Evolutionary conservation across 2,888 invertebrate genomes (phyloP).

Genomic region (Drosophila silvestris): DNA sequence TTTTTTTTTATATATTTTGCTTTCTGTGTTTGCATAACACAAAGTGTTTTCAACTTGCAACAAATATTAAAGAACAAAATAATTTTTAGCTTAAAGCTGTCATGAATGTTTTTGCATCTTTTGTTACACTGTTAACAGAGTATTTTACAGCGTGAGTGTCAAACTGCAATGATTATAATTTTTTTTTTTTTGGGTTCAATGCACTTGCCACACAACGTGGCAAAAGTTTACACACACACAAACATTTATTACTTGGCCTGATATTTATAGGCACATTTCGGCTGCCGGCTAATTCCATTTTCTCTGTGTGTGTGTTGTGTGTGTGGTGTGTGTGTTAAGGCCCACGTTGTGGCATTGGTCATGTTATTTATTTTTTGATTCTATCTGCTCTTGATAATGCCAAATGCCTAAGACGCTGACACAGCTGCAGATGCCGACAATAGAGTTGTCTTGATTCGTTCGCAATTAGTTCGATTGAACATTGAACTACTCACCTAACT

Average conservation of each 20-base stretch:
- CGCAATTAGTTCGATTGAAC: not conserved
- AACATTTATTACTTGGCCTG: slow-evolving; percentile 29
- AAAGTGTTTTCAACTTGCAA: not conserved
- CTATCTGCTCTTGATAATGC: slow-evolving; percentile 68
- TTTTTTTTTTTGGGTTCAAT: slow-evolving; percentile 61
- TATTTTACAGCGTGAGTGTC: not conserved
- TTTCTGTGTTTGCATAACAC: not conserved
- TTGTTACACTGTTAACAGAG: not conserved
- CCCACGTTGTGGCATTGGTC: slow-evolving; percentile 67
- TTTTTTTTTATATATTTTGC: not conserved
- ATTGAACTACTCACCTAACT: not conserved
- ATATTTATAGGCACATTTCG: slow-evolving; percentile 63
- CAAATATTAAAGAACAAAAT: not conserved
- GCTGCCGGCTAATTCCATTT: slow-evolving; percentile 57
- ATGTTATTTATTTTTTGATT: slow-evolving; percentile 27
- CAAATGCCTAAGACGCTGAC: slow-evolving; percentile 55
- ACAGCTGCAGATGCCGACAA: slow-evolving; percentile 27
- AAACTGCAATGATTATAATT: not conserved
- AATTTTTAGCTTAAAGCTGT: not conserved
- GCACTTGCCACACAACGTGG: slow-evolving; percentile 67
- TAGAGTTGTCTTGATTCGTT: not conserved
- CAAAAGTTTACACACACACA: slow-evolving; percentile 51
- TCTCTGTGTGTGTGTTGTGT: slow-evolving; percentile 47
- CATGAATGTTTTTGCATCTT: not conserved
- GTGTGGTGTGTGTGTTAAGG: slow-evolving; percentile 21